Conservation (phyloP, 2,797 vertebrate genomes). For the Alosa sapidissima region DNA sequence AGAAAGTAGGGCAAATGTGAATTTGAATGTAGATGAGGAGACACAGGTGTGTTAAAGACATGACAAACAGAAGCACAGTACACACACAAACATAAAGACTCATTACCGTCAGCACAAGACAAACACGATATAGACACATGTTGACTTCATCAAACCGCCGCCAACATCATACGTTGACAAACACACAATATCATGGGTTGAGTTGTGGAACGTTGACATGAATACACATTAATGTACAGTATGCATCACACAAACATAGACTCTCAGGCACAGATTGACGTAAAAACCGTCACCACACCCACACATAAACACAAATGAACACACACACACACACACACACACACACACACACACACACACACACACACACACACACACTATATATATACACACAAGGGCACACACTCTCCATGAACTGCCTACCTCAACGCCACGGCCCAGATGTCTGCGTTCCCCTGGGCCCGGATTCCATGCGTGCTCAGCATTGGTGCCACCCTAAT, state of each 20-base stretch:
- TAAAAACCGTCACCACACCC: not conserved
- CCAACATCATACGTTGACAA: not conserved
- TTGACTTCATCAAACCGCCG: not conserved
- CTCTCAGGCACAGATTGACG: not conserved
- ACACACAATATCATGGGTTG: not conserved
- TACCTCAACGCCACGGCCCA: not conserved
- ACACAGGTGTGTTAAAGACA: not conserved
- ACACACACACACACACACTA: conserved; percentile 42
- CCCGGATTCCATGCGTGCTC: conserved; percentile 39
- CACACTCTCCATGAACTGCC: not conserved
- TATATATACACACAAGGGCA: conserved; percentile 43
- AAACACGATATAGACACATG: not conserved
- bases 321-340: conserved; percentile 30
- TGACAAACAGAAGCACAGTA: not conserved
- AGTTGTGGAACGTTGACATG: not conserved
- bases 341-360: conserved; percentile 20
- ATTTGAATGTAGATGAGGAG: not conserved
- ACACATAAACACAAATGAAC: conserved; percentile 22
- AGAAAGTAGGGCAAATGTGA: not conserved
- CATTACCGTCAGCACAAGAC: not conserved
- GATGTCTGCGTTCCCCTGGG: conserved; percentile 25
- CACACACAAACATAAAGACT: not conserved
- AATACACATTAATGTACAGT: not conserved
- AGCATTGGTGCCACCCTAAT: conserved; percentile 47
- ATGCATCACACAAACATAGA: not conserved